Percentiles rank a stretch among this genome's conserved stretches.
Evolutionary conservation across 2,888 invertebrate genomes (phyloP).

Genomic region (Trilocha varians): DNA sequence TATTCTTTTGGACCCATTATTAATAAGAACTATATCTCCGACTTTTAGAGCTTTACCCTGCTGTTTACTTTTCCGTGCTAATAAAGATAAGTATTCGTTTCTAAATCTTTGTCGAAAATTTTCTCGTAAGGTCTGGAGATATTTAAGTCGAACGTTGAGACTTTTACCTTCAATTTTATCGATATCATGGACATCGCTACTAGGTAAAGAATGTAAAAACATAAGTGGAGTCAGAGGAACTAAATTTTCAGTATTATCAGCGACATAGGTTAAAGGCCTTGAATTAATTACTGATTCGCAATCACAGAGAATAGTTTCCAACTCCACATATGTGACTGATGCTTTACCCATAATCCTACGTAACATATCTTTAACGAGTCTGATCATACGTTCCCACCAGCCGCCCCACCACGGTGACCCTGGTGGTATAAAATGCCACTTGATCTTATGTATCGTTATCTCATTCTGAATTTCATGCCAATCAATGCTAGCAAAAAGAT

Average conservation of each 20-base stretch:
- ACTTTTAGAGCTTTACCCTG: too few relatives aligned
- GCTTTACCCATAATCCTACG: conserved; percentile 29
- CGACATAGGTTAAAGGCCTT: conserved; percentile 8
- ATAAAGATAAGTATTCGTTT: not conserved
- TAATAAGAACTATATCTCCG: too few relatives aligned
- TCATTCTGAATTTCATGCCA: conserved; percentile 4
- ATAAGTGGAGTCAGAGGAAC: too few relatives aligned
- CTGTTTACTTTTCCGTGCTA: not conserved
- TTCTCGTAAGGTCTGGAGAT: too few relatives aligned
- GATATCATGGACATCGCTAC: too few relatives aligned
- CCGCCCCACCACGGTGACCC: conserved; percentile 46
- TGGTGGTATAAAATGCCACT: conserved; percentile 37
- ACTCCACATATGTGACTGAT: conserved; percentile 2
- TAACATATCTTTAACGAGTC: conserved; percentile 33
- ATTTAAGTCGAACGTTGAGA: too few relatives aligned
- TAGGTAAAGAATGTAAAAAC: too few relatives aligned
- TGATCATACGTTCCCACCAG: conserved; percentile 15
- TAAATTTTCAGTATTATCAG: too few relatives aligned
- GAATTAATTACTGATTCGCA: conserved; percentile 9
- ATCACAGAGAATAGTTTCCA: conserved; percentile 10
- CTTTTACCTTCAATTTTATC: too few relatives aligned
- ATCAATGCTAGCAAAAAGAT: not conserved
- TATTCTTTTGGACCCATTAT: too few relatives aligned
- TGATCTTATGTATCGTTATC: conserved; percentile 8
- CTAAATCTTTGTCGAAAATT: not conserved